Base-by-base conservation (phyloP, 2,888 invertebrate species). In the Caenorhabditis doughertyi region DNA sequence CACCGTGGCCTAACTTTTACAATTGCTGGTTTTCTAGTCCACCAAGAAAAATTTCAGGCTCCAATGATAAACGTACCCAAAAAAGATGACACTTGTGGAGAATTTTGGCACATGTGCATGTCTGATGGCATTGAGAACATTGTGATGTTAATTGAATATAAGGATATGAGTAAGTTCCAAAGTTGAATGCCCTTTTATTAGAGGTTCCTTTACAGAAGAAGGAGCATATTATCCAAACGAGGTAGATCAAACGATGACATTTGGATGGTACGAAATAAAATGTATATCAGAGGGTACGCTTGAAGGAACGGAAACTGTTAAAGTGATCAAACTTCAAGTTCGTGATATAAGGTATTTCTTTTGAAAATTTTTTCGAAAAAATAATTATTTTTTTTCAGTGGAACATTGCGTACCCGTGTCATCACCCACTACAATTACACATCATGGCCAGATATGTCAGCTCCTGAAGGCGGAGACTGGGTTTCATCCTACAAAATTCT, bases 61-160 rank as follows among this genome's bases (percentile, higher is more conserved):
- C 56, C 56, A 32, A 3, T 56, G 32, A 21, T n/a, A 18, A 18
- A 13, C 2, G 2, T 18, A 18, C 3, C 2, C 7, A 47, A 3
- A 18, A 13, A 3, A 13, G 60, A 39, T 2, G 56, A 60, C 42
- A 60, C 60, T 4, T 5, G 13, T 4, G 60, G 42, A 23, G 60
- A 60, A 4, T 60, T 60, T 18, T 60, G 60, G 60, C 39, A 39
- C 25, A 60, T 60, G 60, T 5, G 11, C 16, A 11, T 42, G 13
- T 25, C 23, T 16, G 39, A 60, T 4, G 42, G 21, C 8, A 27
- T 58, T 21, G 35, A 58, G 18, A 11, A 18, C 16, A 39, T 58
- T 58, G 35, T 58, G 35, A 58, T 58, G 58, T 5, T 29, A 4
- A 16, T 55, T 55, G 55, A 11, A 25, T n/a, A n/a, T 32, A 9